A percentile compares a stretch with the other conserved stretches of the same genome.
These are phyloP conservation scores for Urocolius indicus DNA, from an alignment of 2,113 vertebrate genomes.

Conservation along the genomic window DNA sequence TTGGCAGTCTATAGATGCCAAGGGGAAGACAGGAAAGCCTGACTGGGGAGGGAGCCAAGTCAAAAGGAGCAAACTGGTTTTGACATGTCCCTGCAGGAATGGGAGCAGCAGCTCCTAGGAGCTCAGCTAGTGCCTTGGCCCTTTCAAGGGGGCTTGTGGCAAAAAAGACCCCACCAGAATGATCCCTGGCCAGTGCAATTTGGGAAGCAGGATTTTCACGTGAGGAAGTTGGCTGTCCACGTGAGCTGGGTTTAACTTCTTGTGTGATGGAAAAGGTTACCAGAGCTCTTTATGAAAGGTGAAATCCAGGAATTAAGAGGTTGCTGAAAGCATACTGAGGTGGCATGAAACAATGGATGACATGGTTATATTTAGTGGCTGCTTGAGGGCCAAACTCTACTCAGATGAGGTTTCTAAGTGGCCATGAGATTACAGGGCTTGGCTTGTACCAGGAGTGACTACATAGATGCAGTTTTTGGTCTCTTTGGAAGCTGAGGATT, in stretches of 20 bases:
- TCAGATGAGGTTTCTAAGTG: background rate
- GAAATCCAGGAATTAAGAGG: background rate
- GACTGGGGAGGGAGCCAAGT: background rate
- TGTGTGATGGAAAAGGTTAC: background rate
- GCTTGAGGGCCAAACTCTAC: background rate
- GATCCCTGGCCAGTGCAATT: background rate
- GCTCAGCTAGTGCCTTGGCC: background rate
- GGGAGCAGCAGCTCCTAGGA: background rate
- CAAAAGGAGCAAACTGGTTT: background rate
- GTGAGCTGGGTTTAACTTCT: background rate
- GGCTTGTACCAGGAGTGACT: background rate
- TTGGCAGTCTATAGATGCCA: background rate
- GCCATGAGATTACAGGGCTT: background rate
- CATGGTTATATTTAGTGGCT: background rate
- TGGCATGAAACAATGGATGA: background rate
- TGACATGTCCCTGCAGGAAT: background rate
- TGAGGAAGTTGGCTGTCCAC: background rate
- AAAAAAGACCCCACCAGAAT: background rate
- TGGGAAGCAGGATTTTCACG: background rate
- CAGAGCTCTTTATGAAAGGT: background rate
- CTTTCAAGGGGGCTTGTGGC: background rate
- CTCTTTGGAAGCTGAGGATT: background rate
- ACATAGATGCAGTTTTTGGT: rapidly evolving
- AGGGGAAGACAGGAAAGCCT: background rate
- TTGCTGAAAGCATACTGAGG: background rate